Base-by-base conservation (phyloP, 2,888 invertebrate genomes). In the Microctonus brassicae region DNA sequence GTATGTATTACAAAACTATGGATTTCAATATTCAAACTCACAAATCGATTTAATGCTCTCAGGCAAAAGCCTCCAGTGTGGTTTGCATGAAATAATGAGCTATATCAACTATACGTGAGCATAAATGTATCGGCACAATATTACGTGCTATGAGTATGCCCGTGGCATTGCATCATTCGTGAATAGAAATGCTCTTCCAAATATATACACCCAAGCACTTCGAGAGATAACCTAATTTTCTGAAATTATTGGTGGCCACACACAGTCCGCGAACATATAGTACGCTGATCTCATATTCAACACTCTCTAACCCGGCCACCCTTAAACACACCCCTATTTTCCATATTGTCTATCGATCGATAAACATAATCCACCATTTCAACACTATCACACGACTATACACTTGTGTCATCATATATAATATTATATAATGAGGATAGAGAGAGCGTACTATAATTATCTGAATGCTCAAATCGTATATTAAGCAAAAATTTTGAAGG, bases 221-320 rank as follows among this genome's bases (percentile, higher is more conserved):
- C 52, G 17, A 77, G 76, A 76, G 76, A 73, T 81, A 81, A 80
- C 77, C 78, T 75, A 79, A 82, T 82, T 82, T 79, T 72, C 42
- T 65, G 70, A 74, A 80, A 81, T 82, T 81, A 81, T 81, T 76
- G 76, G 78, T 69, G 76, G 73, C 73, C 77, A 73, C 67, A 75
- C 65, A 71, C 42, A 47, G 47, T n/a, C 7, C 20, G 1, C 13
- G 24, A n/a, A 24, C 60, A 60, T 34, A 62, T 24, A 24, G 39
- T 42, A 13, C 42, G 42, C 47, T 17, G 47, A 39, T 62, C 24
- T 62, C 62, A 62, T 39, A 62, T 39, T 62, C 24, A 39, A 39
- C 62, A n/a, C 61, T 24, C 60, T 13, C 34, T 34, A 62, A 10
- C 22, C 11, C 36, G 5, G 5, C 62, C 36, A 13, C 26, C 62